Evolutionary conservation across 2,797 vertebrate genomes (phyloP), one percentile per base, ranked within the genome.

Genomic region (Australoheros facetus): DNA sequence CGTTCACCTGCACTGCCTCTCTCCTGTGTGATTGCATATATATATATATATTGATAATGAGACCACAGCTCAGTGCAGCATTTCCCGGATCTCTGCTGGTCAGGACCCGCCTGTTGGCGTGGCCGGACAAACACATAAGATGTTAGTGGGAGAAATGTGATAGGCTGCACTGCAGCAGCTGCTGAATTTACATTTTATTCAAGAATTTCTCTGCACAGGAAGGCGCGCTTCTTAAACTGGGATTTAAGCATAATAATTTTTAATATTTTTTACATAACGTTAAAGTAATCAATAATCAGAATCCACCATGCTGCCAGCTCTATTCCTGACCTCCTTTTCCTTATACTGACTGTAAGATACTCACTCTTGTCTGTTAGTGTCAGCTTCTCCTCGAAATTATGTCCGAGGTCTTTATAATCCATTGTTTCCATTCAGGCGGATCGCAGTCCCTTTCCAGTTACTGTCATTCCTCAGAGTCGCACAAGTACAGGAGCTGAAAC

Each of bases 401-500:
- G 89, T 56, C 93, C 94, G 1, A 96, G 93, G 73, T 94, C 90
- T 12, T 81, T 93, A 92, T 91, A 94, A 90, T 96, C 95, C 96
- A 96, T 93, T 12, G 89, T 92, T 78, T 91, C 85, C 91, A 85
- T 91, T 94, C 87, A 94, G 84, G 81, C 80, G 80, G 84, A 86
- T 75, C 69, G 34, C 60, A 87, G 90, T 82, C 78, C 84, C 17
- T 72, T 87, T 84, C 87, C 92, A 81, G 88, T 82, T 73, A 91
- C 90, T 91, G 91, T 95, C 95, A 96, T 95, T 95, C 96, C 95
- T 94, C 91, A 89, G 87, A 87, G 83, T 88, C 87, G 77, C 73
- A 21, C 80, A 73, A 78, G 85, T 81, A 84, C 86, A 90, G 85
- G 91, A 91, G 93, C 84, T 78, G 70, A 84, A 91, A 82, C 84